Evolutionary conservation across 2,797 vertebrate genomes (phyloP).

Genomic region (Rhyacichthys aspro): DNA sequence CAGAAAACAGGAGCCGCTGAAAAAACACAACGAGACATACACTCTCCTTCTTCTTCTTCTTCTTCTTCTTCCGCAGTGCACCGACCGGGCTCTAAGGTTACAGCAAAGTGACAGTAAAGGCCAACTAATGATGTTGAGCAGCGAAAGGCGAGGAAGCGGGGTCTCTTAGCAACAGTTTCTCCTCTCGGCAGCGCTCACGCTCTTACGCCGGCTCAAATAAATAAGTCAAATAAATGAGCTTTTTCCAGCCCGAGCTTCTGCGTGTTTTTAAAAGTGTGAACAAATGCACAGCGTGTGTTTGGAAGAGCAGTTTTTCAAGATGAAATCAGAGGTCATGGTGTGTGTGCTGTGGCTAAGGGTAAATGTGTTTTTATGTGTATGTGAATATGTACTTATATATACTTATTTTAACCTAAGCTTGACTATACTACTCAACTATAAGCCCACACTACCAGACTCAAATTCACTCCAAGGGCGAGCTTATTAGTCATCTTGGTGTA

Average conservation of each 20-base stretch:
- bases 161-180: slow-evolving; percentile 78
- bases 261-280: background rate
- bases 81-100: slow-evolving; percentile 33
- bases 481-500: too few species aligned
- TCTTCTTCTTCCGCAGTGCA: slow-evolving; percentile 24
- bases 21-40: slow-evolving; percentile 10
- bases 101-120: slow-evolving; percentile 66
- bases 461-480: too few species aligned
- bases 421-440: too few species aligned
- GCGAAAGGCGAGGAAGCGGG: slow-evolving; percentile 48
- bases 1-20: slow-evolving; percentile 10
- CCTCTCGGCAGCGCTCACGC: slow-evolving; percentile 29
- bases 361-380: background rate
- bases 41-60: too few species aligned
- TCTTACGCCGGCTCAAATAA: slow-evolving; percentile 44
- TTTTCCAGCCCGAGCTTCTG: background rate
- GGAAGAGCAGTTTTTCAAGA: slow-evolving; percentile 13
- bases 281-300: slow-evolving; percentile 6
- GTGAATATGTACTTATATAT: background rate
- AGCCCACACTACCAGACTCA: too few species aligned
- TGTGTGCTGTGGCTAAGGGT: background rate
- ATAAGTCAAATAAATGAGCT: slow-evolving; percentile 4
- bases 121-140: slow-evolving; percentile 66
- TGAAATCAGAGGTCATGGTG: slow-evolving; percentile 17
- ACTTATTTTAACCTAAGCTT: too few species aligned